phyloP scores from a whole-genome alignment of 2,888 invertebrate genomes.

The Mactromeris polynyma region DNA sequence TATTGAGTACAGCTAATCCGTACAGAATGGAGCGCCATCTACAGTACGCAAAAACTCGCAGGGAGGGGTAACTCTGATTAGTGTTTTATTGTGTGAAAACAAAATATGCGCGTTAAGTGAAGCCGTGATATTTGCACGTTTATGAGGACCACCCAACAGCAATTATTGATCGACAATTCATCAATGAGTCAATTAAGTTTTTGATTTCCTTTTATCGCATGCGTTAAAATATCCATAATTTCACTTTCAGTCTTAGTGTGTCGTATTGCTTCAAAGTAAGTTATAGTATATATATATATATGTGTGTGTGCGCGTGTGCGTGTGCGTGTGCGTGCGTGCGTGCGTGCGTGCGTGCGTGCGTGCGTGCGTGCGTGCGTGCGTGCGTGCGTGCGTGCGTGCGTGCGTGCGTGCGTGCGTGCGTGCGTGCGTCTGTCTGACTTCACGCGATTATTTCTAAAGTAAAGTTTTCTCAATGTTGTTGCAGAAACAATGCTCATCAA shows the following conservation, averaged over 20 bases:
- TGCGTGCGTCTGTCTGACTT: too few species aligned
- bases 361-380: too few species aligned
- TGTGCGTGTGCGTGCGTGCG: too few species aligned
- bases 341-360: too few species aligned
- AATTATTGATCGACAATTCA: background rate
- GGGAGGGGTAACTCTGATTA: conserved; percentile 33
- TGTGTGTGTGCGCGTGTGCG: too few species aligned
- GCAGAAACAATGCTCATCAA: too few species aligned
- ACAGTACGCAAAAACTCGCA: conserved; percentile 24
- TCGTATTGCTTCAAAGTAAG: too few species aligned
- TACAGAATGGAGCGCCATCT: conserved; percentile 33
- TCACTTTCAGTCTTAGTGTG: background rate
- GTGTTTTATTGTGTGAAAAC: conserved; percentile 17
- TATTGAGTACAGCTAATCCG: conserved; percentile 45
- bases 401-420: too few species aligned
- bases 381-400: too few species aligned
- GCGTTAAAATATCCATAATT: background rate
- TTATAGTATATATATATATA: too few species aligned
- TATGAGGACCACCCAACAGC: background rate
- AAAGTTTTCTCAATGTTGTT: too few species aligned
- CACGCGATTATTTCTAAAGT: too few species aligned
- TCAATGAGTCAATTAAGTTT: background rate
- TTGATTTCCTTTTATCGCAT: background rate
- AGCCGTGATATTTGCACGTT: background rate
- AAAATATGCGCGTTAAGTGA: background rate